Conservation (phyloP, 2,888 invertebrate species). For the Erebia epiphron region DNA sequence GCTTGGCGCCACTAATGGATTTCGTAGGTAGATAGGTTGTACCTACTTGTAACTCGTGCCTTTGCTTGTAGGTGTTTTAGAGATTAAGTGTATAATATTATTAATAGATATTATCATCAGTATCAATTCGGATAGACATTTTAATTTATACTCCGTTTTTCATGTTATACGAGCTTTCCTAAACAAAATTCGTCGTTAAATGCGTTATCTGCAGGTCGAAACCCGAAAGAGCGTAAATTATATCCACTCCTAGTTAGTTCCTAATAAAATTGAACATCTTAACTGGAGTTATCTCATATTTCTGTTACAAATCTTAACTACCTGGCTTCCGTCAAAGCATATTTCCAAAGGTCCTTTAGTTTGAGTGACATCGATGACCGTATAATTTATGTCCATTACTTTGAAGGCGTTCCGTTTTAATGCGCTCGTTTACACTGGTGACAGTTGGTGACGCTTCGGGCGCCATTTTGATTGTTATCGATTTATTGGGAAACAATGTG, state of each 20-base stretch:
- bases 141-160: slow-evolving; percentile 23
- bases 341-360: slow-evolving; percentile 64
- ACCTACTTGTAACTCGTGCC: too few species aligned
- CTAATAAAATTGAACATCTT: slow-evolving; percentile 79
- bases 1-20: too few species aligned
- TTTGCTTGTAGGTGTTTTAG: too few species aligned
- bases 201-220: slow-evolving; percentile 38
- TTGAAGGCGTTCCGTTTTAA: slow-evolving; percentile 72
- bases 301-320: slow-evolving; percentile 79
- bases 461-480: slow-evolving; percentile 78
- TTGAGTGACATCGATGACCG: slow-evolving; percentile 77
- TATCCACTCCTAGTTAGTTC: slow-evolving; percentile 72
- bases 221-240: slow-evolving; percentile 71
- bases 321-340: slow-evolving; percentile 78
- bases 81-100: too few species aligned
- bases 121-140: slow-evolving; percentile 29
- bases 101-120: not conserved
- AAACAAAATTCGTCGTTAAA: slow-evolving; percentile 34
- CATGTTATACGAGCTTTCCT: slow-evolving; percentile 24
- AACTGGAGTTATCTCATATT: slow-evolving; percentile 77
- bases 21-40: too few species aligned
- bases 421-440: slow-evolving; percentile 73
- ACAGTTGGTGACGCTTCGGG: slow-evolving; percentile 74
- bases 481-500: slow-evolving; percentile 52
- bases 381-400: slow-evolving; percentile 80